Base-by-base conservation (phyloP, 1,140 invertebrate genomes). In the Subanguina moxae region DNA sequence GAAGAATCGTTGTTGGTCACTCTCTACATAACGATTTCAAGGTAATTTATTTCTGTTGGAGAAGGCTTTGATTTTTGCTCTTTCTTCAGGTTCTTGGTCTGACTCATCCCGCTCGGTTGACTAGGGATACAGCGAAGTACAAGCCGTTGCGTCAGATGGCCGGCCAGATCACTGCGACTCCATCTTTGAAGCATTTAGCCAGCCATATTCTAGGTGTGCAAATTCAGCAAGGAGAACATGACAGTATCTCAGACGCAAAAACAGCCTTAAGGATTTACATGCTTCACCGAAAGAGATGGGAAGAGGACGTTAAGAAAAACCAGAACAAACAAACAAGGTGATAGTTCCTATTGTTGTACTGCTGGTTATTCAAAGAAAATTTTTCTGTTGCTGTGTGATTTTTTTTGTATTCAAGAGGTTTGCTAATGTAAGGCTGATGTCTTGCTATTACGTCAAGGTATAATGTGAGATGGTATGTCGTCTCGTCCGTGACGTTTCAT, bases 211-310 rank as follows among this genome's bases (percentile, higher is more conserved):
- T 96, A 0, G 88, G 88, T n/a, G 87, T 89, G 52, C 86, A 88
- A 45, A 91, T 96, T 70, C 93, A 96, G 83, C 84, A 86, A n/a
- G 92, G 91, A 0, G 92, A 94, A 83, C 93, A 96, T 82, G 89
- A 88, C 81, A 94, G 93, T 0, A 87, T 93, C 23, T 17, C 62
- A 27, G 78, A 79, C 57, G 78, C 78, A 15, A 72, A 75, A 57
- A 75, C 71, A n/a, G 78, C 78, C n/a, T 67, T 79, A 23, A 70
- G 78, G 32, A 71, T 71, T 5, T 71, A 71, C 58, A 25, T 72
- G 38, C 45, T 46, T 21, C 45, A 74, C 46, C 27, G 57, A 63
- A 57, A 72, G n/a, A 71, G 67, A 32, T 71, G 69, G 68, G 69
- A 71, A n/a, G n/a, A 61, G 58, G 58, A 61, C 27, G 1, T 61